Conservation (phyloP, 2,797 vertebrate genomes). For the Setipinna tenuifilis region DNA sequence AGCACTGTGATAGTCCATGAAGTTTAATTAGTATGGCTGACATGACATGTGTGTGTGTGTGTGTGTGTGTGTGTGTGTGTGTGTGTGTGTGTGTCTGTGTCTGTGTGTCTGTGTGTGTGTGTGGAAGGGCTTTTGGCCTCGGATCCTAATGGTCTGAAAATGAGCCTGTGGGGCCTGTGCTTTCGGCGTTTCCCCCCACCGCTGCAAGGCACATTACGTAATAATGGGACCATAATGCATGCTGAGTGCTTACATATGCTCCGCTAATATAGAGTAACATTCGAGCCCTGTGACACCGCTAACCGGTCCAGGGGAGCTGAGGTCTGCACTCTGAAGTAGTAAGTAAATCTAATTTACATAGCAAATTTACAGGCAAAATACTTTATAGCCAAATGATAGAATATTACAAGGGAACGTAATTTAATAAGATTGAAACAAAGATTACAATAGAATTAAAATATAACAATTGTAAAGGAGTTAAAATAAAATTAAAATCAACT, state of each 20-base stretch:
- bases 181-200: background rate
- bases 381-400: too few relatives aligned
- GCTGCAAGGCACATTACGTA: slow-evolving; percentile 30
- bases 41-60: background rate
- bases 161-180: background rate
- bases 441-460: too few relatives aligned
- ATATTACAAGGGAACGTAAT: too few relatives aligned
- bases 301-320: background rate
- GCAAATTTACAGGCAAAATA: slow-evolving; percentile 25
- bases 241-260: slow-evolving; percentile 34
- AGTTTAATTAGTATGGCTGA: background rate
- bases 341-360: slow-evolving; percentile 8
- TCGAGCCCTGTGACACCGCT: background rate
- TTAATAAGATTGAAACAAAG: too few relatives aligned
- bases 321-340: background rate
- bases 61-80: too few relatives aligned
- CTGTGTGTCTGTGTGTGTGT: background rate
- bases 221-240: slow-evolving; percentile 30
- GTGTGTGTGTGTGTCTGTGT: too few relatives aligned
- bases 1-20: background rate
- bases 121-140: background rate
- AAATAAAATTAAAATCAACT: too few relatives aligned
- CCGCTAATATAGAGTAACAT: slow-evolving; percentile 35
- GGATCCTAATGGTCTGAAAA: slow-evolving; percentile 4
- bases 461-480: too few relatives aligned